Evolutionary conservation across 2,888 invertebrate species (phyloP).

Genomic region (Protula sp.): DNA sequence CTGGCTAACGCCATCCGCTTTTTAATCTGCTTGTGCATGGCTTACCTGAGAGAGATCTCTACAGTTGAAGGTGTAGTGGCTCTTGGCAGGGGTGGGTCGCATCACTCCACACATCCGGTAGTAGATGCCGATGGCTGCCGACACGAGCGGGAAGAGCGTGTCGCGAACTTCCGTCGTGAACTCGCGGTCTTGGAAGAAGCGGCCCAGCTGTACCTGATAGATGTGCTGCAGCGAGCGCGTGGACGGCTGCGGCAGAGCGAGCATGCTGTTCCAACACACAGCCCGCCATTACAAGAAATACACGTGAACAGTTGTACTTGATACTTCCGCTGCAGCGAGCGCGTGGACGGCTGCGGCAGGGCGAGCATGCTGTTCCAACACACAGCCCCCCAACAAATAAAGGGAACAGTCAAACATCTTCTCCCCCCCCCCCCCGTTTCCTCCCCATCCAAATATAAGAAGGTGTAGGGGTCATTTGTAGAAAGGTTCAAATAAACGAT

Average conservation of each 20-base stretch:
- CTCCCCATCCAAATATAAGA: too few relatives aligned
- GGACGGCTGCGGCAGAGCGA: conserved; percentile 51
- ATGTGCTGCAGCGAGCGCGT: conserved; percentile 52
- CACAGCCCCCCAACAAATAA: too few relatives aligned
- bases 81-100: conserved; percentile 52
- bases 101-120: conserved; percentile 47
- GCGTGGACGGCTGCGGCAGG: conserved; percentile 50
- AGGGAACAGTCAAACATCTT: too few relatives aligned
- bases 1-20: too few relatives aligned
- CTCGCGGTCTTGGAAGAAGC: conserved; percentile 40
- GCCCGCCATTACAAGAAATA: too few relatives aligned
- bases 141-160: conserved; percentile 44
- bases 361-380: conserved; percentile 50
- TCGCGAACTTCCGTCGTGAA: conserved; percentile 34
- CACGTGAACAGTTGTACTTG: conserved; percentile 53
- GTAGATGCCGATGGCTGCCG: conserved; percentile 49
- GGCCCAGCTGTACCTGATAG: conserved; percentile 52
- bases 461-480: too few relatives aligned
- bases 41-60: conserved; percentile 50
- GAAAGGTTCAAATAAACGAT: too few relatives aligned
- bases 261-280: too few relatives aligned
- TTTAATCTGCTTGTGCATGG: too few relatives aligned
- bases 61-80: conserved; percentile 54
- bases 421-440: too few relatives aligned
- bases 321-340: conserved; percentile 53